Base-by-base conservation (phyloP, 2,797 vertebrate species). In the Mormyrops boulengeri region DNA sequence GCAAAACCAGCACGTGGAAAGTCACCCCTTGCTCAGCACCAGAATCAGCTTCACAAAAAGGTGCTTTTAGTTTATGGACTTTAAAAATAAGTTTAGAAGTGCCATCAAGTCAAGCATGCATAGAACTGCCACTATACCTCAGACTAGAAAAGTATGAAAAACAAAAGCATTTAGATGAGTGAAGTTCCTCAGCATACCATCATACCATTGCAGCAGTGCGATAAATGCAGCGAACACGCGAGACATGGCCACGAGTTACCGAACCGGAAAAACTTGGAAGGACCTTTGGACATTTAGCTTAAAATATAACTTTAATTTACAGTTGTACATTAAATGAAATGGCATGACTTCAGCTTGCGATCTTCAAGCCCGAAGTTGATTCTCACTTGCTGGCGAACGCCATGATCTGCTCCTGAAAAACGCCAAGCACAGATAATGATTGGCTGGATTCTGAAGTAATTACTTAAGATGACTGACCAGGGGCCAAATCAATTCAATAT, bases 321-420 rank as follows among this genome's bases (percentile, higher is more conserved):
- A 93, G 90, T 92, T 94, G 92, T 93, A 94, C 90, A 94, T 90
- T 91, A 19, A 91, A 91, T 92, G 91, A 53, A 50, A 77, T 11
- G 7, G 38, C 60, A 69, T 41, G 4, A n/a, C 41, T 22, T 49
- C 57, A 88, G 60, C n/a, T 88, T 34, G 50, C 30, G 57, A 49
- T 60, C 19, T 52, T 34, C 17, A 34, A 62, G 38, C 17, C 19
- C 2, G 85, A 30, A 2, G 26, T 38, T 4, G 47, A 14, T 53
- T 38, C 7, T 89, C 73, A 93, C 90, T 97, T 98, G 95, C 97
- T 99, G 88, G 98, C 98, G 93, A 97, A 99, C 12, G 96, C 96
- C 94, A 99, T 96, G 88, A 99, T 99, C 95, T 99, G 97, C 91
- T 99, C 98, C 98, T 99, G 93, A 89, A 89, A 94, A 92, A 91